phyloP scores from a whole-genome alignment of 2,888 invertebrate genomes.

The Polia nebulosa region DNA sequence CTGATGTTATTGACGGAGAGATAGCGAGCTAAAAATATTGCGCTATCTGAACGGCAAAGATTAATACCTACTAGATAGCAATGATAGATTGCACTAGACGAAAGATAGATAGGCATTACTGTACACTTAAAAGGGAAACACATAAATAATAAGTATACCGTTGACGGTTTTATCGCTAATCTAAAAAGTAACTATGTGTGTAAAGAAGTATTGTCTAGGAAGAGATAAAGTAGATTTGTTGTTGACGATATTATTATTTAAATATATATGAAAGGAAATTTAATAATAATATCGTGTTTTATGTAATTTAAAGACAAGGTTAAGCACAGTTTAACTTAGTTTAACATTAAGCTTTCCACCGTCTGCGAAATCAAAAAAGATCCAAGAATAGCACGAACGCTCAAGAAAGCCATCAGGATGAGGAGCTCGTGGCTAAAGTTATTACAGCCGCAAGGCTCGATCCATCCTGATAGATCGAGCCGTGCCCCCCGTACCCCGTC shows the following conservation, averaged over 20 bases:
- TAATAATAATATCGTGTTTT: no score
- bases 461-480: no score
- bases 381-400: no score
- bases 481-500: no score
- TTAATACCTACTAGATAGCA: constrained; percentile 41
- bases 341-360: no score
- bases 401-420: no score
- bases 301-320: no score
- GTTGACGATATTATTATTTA: not conserved
- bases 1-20: constrained; percentile 33
- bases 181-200: not conserved
- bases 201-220: not conserved
- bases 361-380: no score
- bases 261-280: not conserved
- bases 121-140: not conserved
- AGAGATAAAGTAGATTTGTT: not conserved
- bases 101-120: constrained; percentile 23
- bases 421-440: no score
- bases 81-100: constrained; percentile 25
- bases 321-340: no score
- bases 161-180: constrained; percentile 1
- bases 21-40: constrained; percentile 43
- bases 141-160: not conserved
- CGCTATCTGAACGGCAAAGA: constrained; percentile 37
- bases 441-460: no score